These are phyloP conservation scores for Forbesichthys papilliferus DNA, from an alignment of 2,113 vertebrate species.

Conservation along the genomic window DNA sequence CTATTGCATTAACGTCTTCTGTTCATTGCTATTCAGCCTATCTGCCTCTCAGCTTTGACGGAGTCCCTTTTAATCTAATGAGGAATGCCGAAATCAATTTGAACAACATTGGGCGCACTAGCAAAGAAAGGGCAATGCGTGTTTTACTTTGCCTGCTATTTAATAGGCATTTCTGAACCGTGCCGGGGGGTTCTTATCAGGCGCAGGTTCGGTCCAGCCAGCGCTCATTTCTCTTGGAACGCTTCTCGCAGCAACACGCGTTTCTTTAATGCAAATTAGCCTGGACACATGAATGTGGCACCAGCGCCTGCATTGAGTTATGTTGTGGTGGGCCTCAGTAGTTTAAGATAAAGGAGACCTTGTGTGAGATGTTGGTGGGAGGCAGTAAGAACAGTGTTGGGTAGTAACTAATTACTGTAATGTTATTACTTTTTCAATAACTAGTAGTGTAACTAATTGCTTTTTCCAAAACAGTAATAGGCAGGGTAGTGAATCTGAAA, in stretches of 20 bases:
- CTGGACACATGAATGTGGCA: conserved; percentile 70
- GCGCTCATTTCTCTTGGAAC: conserved; percentile 74
- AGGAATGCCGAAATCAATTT: conserved; percentile 41
- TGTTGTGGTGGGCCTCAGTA: conserved; percentile 56
- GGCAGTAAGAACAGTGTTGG: neutral
- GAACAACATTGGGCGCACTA: conserved; percentile 10
- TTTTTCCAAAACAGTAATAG: too few relatives aligned
- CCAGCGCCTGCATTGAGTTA: conserved; percentile 67
- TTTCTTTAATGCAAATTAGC: conserved; percentile 79
- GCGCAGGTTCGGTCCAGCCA: conserved; percentile 63
- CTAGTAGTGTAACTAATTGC: too few relatives aligned
- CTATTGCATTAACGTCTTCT: conserved; percentile 27
- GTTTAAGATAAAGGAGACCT: conserved; percentile 66
- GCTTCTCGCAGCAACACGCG: conserved; percentile 72
- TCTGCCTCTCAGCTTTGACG: conserved; percentile 31
- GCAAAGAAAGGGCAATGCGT: conserved; percentile 35
- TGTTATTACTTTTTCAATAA: too few relatives aligned
- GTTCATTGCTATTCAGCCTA: conserved; percentile 18
- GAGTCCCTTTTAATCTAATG: conserved; percentile 25
- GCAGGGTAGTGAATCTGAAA: too few relatives aligned
- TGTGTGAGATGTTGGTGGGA: conserved; percentile 50
- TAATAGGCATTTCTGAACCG: conserved; percentile 68
- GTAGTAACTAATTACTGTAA: too few relatives aligned
- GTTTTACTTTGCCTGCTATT: conserved; percentile 70
- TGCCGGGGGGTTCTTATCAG: conserved; percentile 72